Conservation (phyloP, 2,797 vertebrate species). For the Erpetoichthys calabaricus region DNA sequence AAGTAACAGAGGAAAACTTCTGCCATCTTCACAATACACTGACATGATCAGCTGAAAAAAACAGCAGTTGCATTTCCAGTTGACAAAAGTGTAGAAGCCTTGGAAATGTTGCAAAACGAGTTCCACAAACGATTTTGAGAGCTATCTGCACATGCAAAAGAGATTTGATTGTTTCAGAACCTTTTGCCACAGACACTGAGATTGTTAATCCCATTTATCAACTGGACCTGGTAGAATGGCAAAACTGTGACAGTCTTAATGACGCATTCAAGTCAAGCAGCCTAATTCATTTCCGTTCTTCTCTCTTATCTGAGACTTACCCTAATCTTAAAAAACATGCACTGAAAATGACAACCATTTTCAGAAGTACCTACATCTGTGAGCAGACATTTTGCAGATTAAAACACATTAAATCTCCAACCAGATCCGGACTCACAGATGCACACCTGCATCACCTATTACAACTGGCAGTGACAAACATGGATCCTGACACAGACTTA, state of each 20-base stretch:
- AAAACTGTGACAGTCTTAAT: slow-evolving; percentile 22
- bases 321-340: slow-evolving; percentile 18
- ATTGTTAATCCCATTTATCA: slow-evolving; percentile 17
- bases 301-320: slow-evolving; percentile 20
- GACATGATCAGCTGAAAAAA: slow-evolving; percentile 5
- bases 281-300: slow-evolving; percentile 23
- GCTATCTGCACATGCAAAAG: slow-evolving; percentile 15
- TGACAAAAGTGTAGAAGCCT: slow-evolving; percentile 18
- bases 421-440: slow-evolving; percentile 24
- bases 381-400: slow-evolving; percentile 20
- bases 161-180: neutral
- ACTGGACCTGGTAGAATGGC: slow-evolving; percentile 21
- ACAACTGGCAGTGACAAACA: slow-evolving; percentile 23
- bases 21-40: slow-evolving; percentile 4
- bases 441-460: slow-evolving; percentile 25
- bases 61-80: slow-evolving; percentile 14
- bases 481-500: slow-evolving; percentile 22
- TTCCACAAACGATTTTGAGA: slow-evolving; percentile 12
- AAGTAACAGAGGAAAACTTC: slow-evolving; percentile 17
- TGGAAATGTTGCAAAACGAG: slow-evolving; percentile 17
- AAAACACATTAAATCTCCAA: slow-evolving; percentile 13
- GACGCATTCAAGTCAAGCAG: slow-evolving; percentile 23
- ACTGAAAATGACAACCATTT: slow-evolving; percentile 23
- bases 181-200: slow-evolving; percentile 12
- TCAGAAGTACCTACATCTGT: slow-evolving; percentile 22